phyloP scores from a whole-genome alignment of 92 coral and sea anemone genomes.

The Palythoa grandiflora region DNA sequence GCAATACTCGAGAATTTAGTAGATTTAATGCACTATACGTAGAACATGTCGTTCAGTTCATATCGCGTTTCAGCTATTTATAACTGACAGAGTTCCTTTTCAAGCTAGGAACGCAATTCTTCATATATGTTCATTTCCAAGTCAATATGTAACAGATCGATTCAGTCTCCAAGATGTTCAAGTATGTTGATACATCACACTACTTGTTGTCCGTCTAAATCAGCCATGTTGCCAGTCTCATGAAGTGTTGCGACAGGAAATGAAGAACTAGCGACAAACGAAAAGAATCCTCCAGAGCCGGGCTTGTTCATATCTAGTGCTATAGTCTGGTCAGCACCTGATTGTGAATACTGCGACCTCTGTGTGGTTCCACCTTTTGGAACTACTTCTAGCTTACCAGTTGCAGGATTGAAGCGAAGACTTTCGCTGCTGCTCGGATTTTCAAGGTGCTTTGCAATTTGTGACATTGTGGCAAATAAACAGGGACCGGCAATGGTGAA shows the following conservation, averaged over 20 bases:
- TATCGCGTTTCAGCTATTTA: too few relatives aligned
- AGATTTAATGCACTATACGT: too few relatives aligned
- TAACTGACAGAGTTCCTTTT: too few relatives aligned
- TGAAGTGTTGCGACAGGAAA: neutral
- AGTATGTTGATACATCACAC: too few relatives aligned
- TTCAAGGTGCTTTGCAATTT: constrained; percentile 58
- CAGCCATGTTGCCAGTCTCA: constrained; percentile 3
- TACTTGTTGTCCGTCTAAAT: neutral
- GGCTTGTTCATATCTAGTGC: constrained; percentile 82
- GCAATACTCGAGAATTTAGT: too few relatives aligned
- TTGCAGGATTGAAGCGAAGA: constrained; percentile 77
- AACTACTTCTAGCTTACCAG: constrained; percentile 77
- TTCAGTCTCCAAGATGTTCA: too few relatives aligned
- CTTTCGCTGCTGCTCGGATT: constrained; percentile 51
- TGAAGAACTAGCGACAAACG: neutral
- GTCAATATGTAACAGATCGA: too few relatives aligned
- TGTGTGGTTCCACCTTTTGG: constrained; percentile 40
- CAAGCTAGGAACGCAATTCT: too few relatives aligned
- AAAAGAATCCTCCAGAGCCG: constrained; percentile 79
- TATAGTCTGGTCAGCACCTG: constrained; percentile 50
- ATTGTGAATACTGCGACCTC: constrained; percentile 10
- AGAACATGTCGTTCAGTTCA: too few relatives aligned
- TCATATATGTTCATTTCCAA: too few relatives aligned
- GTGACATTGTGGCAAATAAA: neutral
- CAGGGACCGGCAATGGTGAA: too few relatives aligned